Percentiles rank a stretch among this genome's conserved stretches.
Conservation (phyloP, 2,888 invertebrate genomes). For the Trachelus iudaicus region DNA sequence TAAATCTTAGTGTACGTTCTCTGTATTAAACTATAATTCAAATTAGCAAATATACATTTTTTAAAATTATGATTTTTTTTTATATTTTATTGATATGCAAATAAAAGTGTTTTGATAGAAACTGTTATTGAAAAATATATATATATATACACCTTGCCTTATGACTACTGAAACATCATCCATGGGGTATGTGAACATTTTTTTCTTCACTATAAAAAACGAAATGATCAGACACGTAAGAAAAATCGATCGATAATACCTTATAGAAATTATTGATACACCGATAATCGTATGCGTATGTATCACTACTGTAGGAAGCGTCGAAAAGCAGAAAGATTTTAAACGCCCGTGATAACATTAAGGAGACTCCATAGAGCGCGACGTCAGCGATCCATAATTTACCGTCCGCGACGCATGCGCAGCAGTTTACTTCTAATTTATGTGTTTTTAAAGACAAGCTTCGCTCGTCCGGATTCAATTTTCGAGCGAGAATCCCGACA, state of each 20-base stretch:
- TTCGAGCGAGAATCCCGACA: conserved; percentile 35
- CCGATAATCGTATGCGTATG: not conserved
- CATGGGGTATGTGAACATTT: not conserved
- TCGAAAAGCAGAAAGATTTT: not conserved
- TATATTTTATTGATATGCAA: not conserved
- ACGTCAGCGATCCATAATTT: conserved; percentile 61
- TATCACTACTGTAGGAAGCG: not conserved
- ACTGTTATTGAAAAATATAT: not conserved
- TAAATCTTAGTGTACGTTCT: not conserved
- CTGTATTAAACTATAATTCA: not conserved
- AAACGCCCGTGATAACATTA: conserved; percentile 28
- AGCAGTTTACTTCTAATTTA: conserved; percentile 63
- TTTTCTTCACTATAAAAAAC: not conserved
- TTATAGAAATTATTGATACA: not conserved
- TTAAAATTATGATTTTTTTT: not conserved
- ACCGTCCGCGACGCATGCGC: conserved; percentile 55
- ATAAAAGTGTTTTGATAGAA: not conserved
- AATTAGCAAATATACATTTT: not conserved
- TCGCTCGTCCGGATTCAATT: conserved; percentile 53
- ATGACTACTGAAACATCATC: not conserved
- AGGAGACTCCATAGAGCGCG: conserved; percentile 32
- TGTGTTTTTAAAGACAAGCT: conserved; percentile 61
- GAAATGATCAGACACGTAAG: conserved; percentile 30
- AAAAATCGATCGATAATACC: not conserved
- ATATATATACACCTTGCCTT: not conserved